Base-by-base conservation (phyloP, 2,113 vertebrate genomes). In the Madoqua kirkii region DNA sequence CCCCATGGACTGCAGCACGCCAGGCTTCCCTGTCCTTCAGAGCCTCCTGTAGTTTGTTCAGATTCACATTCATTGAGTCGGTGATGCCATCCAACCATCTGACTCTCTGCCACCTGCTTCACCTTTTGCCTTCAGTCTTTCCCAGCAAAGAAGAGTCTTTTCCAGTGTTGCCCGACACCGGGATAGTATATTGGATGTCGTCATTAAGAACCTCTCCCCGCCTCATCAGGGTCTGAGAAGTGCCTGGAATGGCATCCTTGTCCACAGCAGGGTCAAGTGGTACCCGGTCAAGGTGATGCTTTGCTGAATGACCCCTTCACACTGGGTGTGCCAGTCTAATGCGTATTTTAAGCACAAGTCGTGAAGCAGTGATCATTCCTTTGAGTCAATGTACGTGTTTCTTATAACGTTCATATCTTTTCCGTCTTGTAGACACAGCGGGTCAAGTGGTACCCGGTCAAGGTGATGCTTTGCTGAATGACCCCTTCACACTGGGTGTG, bases 131-230 rank as follows among this genome's bases (percentile, higher is more conserved):
- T 14, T 27, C 71, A 13, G 40, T 14, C 21, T 76, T 76, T 43
- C 23, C 12, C 23, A 76, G 71, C 23, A 27, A 27, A 14, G 6
- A 27, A 36, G 36, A 25, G 23, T 4, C 71, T 43, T 7, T 27
- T 43, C 71, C 40, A 14, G 0, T 15, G 7, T 12, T 19, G 21
- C 9, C 5, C 6, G 9, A 0, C 0, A 11, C 3, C 11, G 1
- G 5, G 12, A 17, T 1, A 43, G 7, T n/a, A 54, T 8, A 36
- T 1, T 40, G 19, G 33, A 54, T 1, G 3, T 16, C 19, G 5
- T 54, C 13, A 54, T 25, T 83, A 54, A 82, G 50, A n/a, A 83
- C 36, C 21, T 25, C 12, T 23, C 1, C 81, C 52, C 27, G 33
- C n/a, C 5, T 13, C 52, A 15, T 36, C n/a, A 55, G 33, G 52